Conservation (phyloP, 2,888 invertebrate genomes). For the Chalcosyrphus nemorum region DNA sequence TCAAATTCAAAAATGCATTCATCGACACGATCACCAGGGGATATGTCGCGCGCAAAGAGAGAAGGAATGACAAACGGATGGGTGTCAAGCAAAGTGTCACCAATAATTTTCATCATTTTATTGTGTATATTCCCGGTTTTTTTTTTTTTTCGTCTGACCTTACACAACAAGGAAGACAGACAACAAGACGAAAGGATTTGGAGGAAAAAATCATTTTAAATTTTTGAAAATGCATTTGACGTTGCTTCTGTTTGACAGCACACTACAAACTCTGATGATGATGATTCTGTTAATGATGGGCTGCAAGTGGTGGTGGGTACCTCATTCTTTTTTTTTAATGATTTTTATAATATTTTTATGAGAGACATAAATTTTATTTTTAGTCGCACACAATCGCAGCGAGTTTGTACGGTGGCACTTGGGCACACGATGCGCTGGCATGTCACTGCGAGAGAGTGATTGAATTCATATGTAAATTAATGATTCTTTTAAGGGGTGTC, state of each 20-base stretch:
- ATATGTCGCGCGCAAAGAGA: background rate
- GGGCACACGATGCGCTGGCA: conserved; percentile 31
- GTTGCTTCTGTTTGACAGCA: conserved; percentile 52
- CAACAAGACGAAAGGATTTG: conserved; percentile 8
- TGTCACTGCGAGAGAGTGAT: conserved; percentile 72
- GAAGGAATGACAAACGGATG: conserved; percentile 44
- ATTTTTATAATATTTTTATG: conserved; percentile 71
- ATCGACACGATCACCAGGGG: background rate
- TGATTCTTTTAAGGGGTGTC: conserved; percentile 59
- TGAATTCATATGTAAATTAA: conserved; percentile 76
- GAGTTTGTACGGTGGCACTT: conserved; percentile 24
- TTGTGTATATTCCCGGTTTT: conserved; percentile 9
- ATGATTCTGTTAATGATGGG: conserved; percentile 76
- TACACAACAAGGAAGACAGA: conserved; percentile 32
- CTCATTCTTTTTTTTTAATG: conserved; percentile 45
- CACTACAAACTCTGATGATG: conserved; percentile 69
- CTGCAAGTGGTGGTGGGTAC: conserved; percentile 47
- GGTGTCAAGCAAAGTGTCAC: conserved; percentile 70
- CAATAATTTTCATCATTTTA: conserved; percentile 64
- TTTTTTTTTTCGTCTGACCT: conserved; percentile 40
- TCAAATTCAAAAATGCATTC: conserved; percentile 23
- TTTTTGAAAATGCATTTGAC: conserved; percentile 62
- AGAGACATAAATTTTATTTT: conserved; percentile 71
- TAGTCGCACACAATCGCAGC: conserved; percentile 55
- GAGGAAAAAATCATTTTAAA: conserved; percentile 54